These are phyloP conservation scores for Philypnodon macrostomus DNA, from an alignment of 2,797 vertebrate species.

Conservation along the genomic window DNA sequence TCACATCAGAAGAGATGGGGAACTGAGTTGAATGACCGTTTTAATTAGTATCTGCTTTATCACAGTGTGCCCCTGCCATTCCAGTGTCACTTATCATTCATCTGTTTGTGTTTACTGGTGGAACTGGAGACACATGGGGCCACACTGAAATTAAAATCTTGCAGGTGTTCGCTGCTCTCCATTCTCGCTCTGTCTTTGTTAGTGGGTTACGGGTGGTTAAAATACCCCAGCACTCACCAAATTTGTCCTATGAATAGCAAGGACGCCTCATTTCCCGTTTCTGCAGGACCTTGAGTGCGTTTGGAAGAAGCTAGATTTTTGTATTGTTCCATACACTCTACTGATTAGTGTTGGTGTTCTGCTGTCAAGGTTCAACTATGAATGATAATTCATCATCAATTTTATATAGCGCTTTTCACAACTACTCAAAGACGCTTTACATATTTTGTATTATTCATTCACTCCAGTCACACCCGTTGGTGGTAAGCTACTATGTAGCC, in stretches of 20 bases:
- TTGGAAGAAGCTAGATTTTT: not conserved
- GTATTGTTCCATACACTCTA: not conserved
- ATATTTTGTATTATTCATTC: too few relatives aligned
- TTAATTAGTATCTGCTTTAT: not conserved
- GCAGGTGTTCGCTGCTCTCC: not conserved
- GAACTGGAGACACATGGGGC: not conserved
- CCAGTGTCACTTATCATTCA: constrained; percentile 1
- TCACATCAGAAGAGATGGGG: not conserved
- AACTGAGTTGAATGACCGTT: not conserved
- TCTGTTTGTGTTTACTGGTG: constrained; percentile 1
- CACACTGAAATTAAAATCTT: not conserved
- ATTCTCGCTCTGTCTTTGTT: not conserved
- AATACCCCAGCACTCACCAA: not conserved
- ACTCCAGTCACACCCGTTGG: too few relatives aligned
- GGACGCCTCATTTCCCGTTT: not conserved
- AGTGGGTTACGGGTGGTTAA: not conserved
- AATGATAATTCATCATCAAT: not conserved
- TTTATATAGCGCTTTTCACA: too few relatives aligned
- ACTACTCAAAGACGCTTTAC: too few relatives aligned
- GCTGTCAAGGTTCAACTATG: not conserved
- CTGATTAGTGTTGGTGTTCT: not conserved
- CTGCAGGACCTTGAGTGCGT: not conserved
- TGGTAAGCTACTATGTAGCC: too few relatives aligned
- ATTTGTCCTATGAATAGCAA: not conserved
- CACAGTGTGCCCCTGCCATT: not conserved